Evolutionary conservation across 2,797 vertebrate species (phyloP).

Genomic region (Lycodopsis pacificus): DNA sequence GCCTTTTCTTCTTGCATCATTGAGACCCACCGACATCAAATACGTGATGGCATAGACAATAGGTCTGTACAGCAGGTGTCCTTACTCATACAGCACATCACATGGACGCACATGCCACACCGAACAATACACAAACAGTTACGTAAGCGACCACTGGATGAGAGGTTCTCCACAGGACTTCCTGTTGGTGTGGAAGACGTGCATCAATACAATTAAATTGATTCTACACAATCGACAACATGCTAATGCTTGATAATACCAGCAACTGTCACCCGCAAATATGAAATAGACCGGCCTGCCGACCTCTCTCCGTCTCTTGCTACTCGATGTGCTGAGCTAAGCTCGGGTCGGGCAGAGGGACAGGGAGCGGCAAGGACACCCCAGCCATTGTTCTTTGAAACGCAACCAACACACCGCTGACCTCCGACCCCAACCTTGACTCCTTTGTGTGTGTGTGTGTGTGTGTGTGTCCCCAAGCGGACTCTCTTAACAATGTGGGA

Average conservation of each 20-base stretch:
- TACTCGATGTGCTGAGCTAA: conserved; percentile 59
- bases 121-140: conserved; percentile 46
- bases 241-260: conserved; percentile 16
- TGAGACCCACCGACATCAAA: neutral
- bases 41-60: neutral
- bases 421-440: conserved; percentile 71
- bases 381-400: conserved; percentile 55
- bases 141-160: conserved; percentile 69
- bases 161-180: conserved; percentile 56
- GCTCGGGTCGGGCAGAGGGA: conserved; percentile 48
- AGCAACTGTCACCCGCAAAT: conserved; percentile 29
- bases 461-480: conserved; percentile 1
- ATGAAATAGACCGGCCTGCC: conserved; percentile 8
- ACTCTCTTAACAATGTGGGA: conserved; percentile 38
- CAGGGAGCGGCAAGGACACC: conserved; percentile 52
- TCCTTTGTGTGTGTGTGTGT: conserved; percentile 43
- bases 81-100: conserved; percentile 8
- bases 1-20: neutral
- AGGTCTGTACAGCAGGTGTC: neutral
- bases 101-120: conserved; percentile 49
- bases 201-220: conserved; percentile 67
- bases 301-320: conserved; percentile 27
- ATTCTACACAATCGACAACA: conserved; percentile 38
- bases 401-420: conserved; percentile 41
- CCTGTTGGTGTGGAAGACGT: conserved; percentile 48